These are phyloP conservation scores for Tapera naevia DNA, from an alignment of 2,797 vertebrate species.

Conservation along the genomic window DNA sequence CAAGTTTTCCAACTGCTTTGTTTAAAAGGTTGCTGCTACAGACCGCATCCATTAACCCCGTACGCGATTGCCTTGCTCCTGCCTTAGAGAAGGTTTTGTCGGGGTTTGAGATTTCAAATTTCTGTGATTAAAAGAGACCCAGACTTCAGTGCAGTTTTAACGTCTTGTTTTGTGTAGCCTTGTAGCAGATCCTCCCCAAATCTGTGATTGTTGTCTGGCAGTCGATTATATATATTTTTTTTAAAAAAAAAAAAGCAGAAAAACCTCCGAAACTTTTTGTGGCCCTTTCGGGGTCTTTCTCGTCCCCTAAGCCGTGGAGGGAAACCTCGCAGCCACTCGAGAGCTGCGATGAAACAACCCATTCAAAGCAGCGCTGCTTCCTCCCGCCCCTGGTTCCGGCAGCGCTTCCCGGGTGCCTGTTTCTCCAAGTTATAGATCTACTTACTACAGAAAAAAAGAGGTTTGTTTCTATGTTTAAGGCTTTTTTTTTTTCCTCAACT, in stretches of 20 bases:
- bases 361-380: not conserved
- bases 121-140: not conserved
- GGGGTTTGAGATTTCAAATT: not conserved
- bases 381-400: not conserved
- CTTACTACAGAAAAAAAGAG: too few species aligned
- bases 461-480: not conserved
- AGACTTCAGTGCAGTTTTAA: not conserved
- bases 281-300: not conserved
- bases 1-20: constrained; percentile 41
- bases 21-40: not conserved
- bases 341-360: not conserved
- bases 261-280: not conserved
- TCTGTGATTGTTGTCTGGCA: not conserved
- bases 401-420: not conserved
- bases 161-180: not conserved
- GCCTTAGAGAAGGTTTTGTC: not conserved
- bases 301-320: not conserved
- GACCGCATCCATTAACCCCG: not conserved
- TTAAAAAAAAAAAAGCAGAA: not conserved
- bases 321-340: not conserved
- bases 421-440: not conserved
- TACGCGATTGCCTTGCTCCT: not conserved
- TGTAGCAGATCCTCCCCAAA: not conserved
- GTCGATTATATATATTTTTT: not conserved
- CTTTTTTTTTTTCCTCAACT: not conserved